These are phyloP conservation scores for Nephila pilipes DNA, from an alignment of 1,140 invertebrate genomes.

Conservation along the genomic window DNA sequence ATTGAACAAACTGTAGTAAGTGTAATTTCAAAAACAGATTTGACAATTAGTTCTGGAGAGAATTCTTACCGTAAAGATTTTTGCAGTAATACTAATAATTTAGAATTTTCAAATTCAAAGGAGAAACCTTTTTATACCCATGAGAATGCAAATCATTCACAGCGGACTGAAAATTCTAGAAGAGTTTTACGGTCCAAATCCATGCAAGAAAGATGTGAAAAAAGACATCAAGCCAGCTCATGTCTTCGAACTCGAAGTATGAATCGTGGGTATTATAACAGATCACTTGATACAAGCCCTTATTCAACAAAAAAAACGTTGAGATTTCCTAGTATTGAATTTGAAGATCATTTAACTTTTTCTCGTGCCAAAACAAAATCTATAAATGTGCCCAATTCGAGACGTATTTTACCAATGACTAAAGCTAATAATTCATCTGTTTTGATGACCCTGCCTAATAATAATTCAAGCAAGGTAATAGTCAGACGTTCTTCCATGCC, in stretches of 20 bases:
- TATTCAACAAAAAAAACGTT: too few relatives aligned
- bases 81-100: neutral
- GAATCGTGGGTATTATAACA: neutral
- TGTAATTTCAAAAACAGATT: conserved; percentile 21
- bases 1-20: too few relatives aligned
- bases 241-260: conserved; percentile 7
- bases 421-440: neutral
- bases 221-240: neutral
- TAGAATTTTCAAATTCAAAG: neutral
- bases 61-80: neutral
- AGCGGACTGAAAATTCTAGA: too few relatives aligned
- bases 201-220: conserved; percentile 30
- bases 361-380: neutral
- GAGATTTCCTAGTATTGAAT: too few relatives aligned
- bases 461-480: neutral
- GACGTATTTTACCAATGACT: neutral
- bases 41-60: neutral
- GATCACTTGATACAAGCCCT: neutral
- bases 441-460: conserved; percentile 2
- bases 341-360: too few relatives aligned
- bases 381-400: neutral
- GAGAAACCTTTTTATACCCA: neutral
- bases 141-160: neutral
- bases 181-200: conserved; percentile 54
- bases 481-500: conserved; percentile 47